phyloP scores from a whole-genome alignment of 2,113 vertebrate genomes.

The Chamaetylas fuelleborni region DNA sequence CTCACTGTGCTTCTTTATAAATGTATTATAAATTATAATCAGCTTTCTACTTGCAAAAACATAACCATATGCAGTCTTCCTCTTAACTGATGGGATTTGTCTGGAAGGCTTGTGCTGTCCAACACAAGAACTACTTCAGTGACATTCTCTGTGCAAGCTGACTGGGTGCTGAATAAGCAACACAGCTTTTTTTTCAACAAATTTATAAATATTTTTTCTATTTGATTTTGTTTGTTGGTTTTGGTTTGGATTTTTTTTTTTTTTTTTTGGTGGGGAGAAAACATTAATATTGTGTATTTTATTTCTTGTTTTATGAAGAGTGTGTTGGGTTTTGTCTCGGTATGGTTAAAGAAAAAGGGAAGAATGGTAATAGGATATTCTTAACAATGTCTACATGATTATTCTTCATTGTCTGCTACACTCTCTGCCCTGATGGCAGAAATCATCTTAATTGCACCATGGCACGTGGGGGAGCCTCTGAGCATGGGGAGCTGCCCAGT shows the following conservation, averaged over 20 bases:
- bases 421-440: background rate
- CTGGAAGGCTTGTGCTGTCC: conserved; percentile 1
- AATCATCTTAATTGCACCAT: background rate
- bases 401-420: background rate
- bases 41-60: conserved; percentile 2
- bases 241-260: background rate
- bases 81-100: background rate
- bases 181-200: background rate
- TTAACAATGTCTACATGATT: background rate
- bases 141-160: background rate
- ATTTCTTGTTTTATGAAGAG: background rate
- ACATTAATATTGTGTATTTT: background rate
- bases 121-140: background rate
- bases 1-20: conserved; percentile 27
- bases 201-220: background rate
- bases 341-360: background rate
- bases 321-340: background rate
- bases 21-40: conserved; percentile 51
- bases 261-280: background rate
- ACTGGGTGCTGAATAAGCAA: background rate
- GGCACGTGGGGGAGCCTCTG: background rate
- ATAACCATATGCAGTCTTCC: background rate
- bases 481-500: background rate
- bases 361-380: background rate
- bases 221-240: background rate